A percentile compares a stretch with the other conserved stretches of the same genome.
These are phyloP conservation scores for Oxygymnocypris stewartii DNA, from an alignment of 2,113 vertebrate genomes.

Conservation along the genomic window DNA sequence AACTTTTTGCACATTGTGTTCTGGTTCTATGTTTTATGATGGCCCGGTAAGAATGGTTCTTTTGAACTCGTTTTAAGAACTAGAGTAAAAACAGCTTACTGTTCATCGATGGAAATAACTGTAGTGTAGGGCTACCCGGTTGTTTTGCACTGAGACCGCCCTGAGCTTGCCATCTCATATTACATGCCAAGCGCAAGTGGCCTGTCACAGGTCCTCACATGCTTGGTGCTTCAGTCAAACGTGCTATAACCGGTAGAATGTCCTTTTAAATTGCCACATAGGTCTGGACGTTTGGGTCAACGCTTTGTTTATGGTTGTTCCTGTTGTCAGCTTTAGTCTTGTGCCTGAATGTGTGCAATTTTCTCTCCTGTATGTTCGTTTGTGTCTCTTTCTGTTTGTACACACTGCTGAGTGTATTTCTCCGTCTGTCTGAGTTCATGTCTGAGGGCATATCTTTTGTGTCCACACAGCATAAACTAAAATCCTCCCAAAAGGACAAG, in stretches of 20 bases:
- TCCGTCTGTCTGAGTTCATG: constrained; percentile 60
- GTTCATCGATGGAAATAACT: constrained; percentile 38
- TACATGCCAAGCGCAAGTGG: constrained; percentile 70
- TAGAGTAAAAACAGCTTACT: constrained; percentile 37
- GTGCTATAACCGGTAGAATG: constrained; percentile 46
- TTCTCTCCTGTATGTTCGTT: constrained; percentile 61
- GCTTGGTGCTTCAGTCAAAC: constrained; percentile 62
- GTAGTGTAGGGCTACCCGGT: constrained; percentile 28
- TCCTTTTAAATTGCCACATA: constrained; percentile 19
- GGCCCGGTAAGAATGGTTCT: background rate
- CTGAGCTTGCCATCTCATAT: constrained; percentile 68
- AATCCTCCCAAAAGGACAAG: constrained; percentile 96
- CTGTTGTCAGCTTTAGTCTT: constrained; percentile 55
- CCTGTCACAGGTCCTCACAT: constrained; percentile 66
- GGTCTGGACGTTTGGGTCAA: constrained; percentile 16
- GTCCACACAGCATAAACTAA: constrained; percentile 88
- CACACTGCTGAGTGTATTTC: constrained; percentile 61
- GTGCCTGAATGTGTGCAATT: constrained; percentile 68
- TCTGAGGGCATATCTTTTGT: constrained; percentile 73
- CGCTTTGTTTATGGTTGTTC: constrained; percentile 6
- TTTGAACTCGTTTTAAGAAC: background rate
- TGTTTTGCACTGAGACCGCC: constrained; percentile 48
- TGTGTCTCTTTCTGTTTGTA: constrained; percentile 67
- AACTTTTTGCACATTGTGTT: background rate
- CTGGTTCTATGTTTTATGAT: background rate